A percentile compares a stretch with the other conserved stretches of the same genome.
phyloP scores from a whole-genome alignment of 2,888 invertebrate genomes.

The Parasteatoda lunata region DNA sequence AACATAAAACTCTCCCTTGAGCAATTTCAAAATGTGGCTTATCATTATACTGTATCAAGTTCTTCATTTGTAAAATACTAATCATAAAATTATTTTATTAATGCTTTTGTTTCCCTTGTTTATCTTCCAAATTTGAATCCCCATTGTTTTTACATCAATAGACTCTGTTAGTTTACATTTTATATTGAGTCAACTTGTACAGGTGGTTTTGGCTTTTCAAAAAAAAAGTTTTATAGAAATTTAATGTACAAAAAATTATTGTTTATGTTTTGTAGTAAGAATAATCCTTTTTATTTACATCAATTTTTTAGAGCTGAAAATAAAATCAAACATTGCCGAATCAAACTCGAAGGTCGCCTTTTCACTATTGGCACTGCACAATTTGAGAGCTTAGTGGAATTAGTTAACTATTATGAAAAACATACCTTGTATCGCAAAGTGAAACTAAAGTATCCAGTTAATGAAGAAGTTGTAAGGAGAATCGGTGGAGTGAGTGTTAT shows the following conservation, averaged over 20 bases:
- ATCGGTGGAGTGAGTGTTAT: slow-evolving; percentile 58
- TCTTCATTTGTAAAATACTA: too few relatives aligned
- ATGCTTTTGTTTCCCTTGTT: too few relatives aligned
- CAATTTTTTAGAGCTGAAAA: slow-evolving; percentile 83
- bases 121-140: too few relatives aligned
- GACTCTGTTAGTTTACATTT: too few relatives aligned
- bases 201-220: too few relatives aligned
- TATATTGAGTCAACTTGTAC: too few relatives aligned
- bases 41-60: too few relatives aligned
- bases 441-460: slow-evolving; percentile 88
- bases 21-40: too few relatives aligned
- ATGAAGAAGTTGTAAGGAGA: slow-evolving; percentile 82
- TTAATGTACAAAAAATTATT: background rate
- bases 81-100: too few relatives aligned
- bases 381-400: slow-evolving; percentile 96
- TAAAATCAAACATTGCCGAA: slow-evolving; percentile 96
- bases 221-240: too few relatives aligned
- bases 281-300: background rate
- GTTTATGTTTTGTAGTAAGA: background rate
- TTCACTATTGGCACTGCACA: slow-evolving; percentile 92
- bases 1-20: too few relatives aligned
- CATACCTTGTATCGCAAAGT: slow-evolving; percentile 93
- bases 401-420: slow-evolving; percentile 92
- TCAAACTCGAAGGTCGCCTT: slow-evolving; percentile 91
- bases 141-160: too few relatives aligned